These are phyloP conservation scores for Agrotis exclamationis DNA, from an alignment of 2,888 invertebrate species.

Conservation along the genomic window DNA sequence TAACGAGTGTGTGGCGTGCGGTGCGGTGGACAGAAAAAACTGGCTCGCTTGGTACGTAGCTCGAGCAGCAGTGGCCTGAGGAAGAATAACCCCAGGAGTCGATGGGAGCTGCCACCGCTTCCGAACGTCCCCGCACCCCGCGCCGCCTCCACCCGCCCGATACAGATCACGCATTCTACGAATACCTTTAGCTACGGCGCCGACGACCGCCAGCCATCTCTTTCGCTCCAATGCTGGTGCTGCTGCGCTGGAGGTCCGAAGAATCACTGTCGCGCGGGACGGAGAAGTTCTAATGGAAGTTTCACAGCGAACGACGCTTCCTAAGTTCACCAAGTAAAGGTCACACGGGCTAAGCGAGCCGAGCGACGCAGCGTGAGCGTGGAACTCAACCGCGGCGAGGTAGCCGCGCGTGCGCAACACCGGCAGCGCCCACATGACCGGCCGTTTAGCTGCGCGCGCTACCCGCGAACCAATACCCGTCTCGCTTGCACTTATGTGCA, in stretches of 20 bases:
- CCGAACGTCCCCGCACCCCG: constrained; percentile 88
- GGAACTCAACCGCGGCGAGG: constrained; percentile 87
- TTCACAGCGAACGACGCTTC: constrained; percentile 90
- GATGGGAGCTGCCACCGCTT: constrained; percentile 91
- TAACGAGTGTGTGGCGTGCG: constrained; percentile 92
- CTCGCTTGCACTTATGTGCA: constrained; percentile 74
- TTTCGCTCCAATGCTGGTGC: constrained; percentile 84
- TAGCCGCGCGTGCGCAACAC: constrained; percentile 90
- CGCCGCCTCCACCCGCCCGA: constrained; percentile 85
- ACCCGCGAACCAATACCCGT: constrained; percentile 73
- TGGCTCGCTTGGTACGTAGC: constrained; percentile 90
- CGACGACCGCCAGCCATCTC: constrained; percentile 86
- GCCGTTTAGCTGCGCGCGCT: constrained; percentile 84
- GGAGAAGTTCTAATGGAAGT: constrained; percentile 88
- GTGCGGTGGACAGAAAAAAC: constrained; percentile 92
- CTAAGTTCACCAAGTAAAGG: constrained; percentile 91
- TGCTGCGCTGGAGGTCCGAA: constrained; percentile 80
- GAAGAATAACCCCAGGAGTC: constrained; percentile 92
- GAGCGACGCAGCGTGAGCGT: constrained; percentile 88
- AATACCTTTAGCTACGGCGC: constrained; percentile 89
- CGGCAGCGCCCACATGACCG: constrained; percentile 90
- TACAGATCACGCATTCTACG: constrained; percentile 91
- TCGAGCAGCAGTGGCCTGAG: constrained; percentile 91
- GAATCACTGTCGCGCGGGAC: constrained; percentile 81
- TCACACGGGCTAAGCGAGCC: constrained; percentile 89